A percentile compares a stretch with the other conserved stretches of the same genome.
Evolutionary conservation across 1,140 invertebrate genomes (phyloP).

Genomic region (Lethocerus indicus): DNA sequence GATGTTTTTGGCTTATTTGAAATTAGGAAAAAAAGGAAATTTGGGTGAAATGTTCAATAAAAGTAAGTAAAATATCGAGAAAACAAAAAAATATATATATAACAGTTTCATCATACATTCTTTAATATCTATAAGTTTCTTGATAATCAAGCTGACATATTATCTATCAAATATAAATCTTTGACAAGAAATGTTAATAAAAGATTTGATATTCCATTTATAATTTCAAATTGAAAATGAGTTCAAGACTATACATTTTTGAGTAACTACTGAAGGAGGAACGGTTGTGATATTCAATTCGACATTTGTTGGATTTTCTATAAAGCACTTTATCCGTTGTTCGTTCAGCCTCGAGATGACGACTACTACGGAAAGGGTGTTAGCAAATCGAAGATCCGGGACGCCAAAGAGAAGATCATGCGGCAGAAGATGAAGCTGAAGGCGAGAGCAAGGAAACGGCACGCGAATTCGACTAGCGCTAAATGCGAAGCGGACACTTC

Average conservation of each 20-base stretch:
- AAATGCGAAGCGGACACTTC: slow-evolving; percentile 28
- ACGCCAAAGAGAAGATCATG: slow-evolving; percentile 60
- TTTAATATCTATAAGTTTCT: not conserved
- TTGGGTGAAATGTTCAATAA: not conserved
- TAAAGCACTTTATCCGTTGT: too few species aligned
- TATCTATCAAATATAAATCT: not conserved
- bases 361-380: slow-evolving; percentile 45
- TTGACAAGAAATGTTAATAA: not conserved
- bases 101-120: not conserved
- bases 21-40: too few species aligned
- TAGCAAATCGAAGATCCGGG: slow-evolving; percentile 26
- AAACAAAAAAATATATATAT: not conserved
- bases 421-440: slow-evolving; percentile 35
- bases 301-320: too few species aligned
- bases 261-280: too few species aligned
- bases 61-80: not conserved
- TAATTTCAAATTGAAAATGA: not conserved
- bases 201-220: not conserved
- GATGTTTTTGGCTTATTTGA: not conserved
- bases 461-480: slow-evolving; percentile 1
- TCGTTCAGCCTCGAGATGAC: slow-evolving; percentile 48
- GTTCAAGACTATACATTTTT: too few species aligned
- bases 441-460: slow-evolving; percentile 5
- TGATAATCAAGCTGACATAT: not conserved
- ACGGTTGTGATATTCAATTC: too few species aligned